phyloP scores from a whole-genome alignment of 2,888 invertebrate genomes.

The Neuroscelio doddi region DNA sequence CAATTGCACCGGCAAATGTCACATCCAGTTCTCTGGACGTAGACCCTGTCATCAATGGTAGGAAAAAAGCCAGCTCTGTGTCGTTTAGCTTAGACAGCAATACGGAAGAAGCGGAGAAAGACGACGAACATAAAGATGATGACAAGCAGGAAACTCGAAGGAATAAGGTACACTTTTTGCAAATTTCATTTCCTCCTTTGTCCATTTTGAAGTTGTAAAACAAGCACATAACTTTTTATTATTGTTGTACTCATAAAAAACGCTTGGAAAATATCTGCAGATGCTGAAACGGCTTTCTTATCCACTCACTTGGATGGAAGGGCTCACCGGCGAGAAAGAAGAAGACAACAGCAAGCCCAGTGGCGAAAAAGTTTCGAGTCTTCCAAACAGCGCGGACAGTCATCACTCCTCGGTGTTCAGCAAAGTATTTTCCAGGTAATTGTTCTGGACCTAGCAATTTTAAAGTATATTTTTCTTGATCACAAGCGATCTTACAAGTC shows the following conservation, averaged over 20 bases:
- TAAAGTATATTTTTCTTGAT: conserved; percentile 19
- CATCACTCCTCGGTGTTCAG: conserved; percentile 87
- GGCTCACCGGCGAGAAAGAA: conserved; percentile 84
- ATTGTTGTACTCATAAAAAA: conserved; percentile 13
- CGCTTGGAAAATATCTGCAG: conserved; percentile 76
- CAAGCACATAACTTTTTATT: no score
- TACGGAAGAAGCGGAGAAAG: conserved; percentile 73
- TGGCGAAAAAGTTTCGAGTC: conserved; percentile 74
- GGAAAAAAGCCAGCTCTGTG: conserved; percentile 82
- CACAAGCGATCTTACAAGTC: conserved; percentile 1
- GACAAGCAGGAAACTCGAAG: conserved; percentile 77
- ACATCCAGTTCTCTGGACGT: conserved; percentile 74
- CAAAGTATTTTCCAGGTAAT: conserved; percentile 91
- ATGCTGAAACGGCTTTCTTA: conserved; percentile 94
- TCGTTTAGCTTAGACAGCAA: conserved; percentile 82
- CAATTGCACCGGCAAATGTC: conserved; percentile 81
- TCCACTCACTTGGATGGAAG: conserved; percentile 94
- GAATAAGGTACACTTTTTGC: conserved; percentile 79
- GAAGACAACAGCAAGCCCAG: conserved; percentile 73
- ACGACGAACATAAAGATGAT: conserved; percentile 71
- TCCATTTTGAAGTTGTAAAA: conserved; percentile 6
- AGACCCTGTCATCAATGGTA: conserved; percentile 72
- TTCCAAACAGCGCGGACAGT: conserved; percentile 77
- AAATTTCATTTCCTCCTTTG: not conserved
- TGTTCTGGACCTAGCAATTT: not conserved